Percentiles rank a stretch among this genome's conserved stretches.
Evolutionary conservation across 2,888 invertebrate genomes (phyloP).

Genomic region (Phrixothrix hirtus): DNA sequence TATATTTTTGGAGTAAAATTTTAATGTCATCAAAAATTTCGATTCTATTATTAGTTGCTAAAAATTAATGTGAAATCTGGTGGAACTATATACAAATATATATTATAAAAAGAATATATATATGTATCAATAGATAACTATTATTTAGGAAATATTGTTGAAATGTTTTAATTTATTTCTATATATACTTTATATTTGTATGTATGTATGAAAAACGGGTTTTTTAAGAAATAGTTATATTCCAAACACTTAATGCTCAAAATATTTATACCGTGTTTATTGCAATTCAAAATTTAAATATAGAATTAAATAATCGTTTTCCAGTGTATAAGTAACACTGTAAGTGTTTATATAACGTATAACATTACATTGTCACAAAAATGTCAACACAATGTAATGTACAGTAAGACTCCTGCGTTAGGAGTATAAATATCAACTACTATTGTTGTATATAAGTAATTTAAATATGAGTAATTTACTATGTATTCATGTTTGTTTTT

Average conservation of each 20-base stretch:
- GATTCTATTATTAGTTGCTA: constrained; percentile 16
- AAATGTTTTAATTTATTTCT: constrained; percentile 26
- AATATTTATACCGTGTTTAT: constrained; percentile 20
- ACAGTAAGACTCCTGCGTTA: constrained; percentile 43
- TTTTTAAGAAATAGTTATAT: constrained; percentile 26
- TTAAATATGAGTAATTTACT: constrained; percentile 51
- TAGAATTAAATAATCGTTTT: constrained; percentile 18
- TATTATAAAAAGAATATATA: constrained; percentile 9
- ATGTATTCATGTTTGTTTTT: constrained; percentile 59
- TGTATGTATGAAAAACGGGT: constrained; percentile 22
- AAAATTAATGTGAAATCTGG: constrained; percentile 12
- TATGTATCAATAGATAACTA: constrained; percentile 24
- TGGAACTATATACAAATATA: constrained; percentile 14
- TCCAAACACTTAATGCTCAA: constrained; percentile 29
- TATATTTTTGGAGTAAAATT: no score
- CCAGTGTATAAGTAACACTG: constrained; percentile 24
- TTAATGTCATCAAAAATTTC: background rate
- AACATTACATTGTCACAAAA: constrained; percentile 54
- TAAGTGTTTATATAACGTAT: constrained; percentile 48
- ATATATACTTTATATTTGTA: constrained; percentile 22
- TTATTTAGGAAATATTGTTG: constrained; percentile 17
- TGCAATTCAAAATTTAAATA: constrained; percentile 26
- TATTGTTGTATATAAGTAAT: constrained; percentile 54
- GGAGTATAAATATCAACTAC: constrained; percentile 51
- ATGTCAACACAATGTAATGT: constrained; percentile 47